Base-by-base conservation (phyloP, 2,888 invertebrate species). In the Anthoptus insignis region DNA sequence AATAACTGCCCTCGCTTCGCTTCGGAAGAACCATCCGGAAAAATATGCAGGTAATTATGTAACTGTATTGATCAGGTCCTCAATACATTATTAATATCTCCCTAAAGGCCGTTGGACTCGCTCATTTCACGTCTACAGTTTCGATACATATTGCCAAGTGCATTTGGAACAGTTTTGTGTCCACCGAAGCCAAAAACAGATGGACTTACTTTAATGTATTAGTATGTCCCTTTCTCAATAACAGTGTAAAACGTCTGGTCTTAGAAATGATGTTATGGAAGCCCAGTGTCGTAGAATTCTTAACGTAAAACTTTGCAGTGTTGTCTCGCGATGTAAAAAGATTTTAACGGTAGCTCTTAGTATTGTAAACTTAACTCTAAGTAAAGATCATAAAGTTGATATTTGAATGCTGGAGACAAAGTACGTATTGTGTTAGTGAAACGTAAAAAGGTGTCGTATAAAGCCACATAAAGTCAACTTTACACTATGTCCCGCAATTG, bases 401-500 rank as follows among this genome's bases (percentile, higher is more conserved):
- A 22, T 16, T 64, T 6, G 9, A 42, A 32, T 42, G 50, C 1
- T 2, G 27, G 11, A 11, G 5, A 27, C 21, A 14, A n/a, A 21
- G 29, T 22, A 58, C 8, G 16, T 64, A 29, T 19, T 49, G 13
- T 22, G 16, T 39, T 29, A 63, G 16, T 60, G 32, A 50, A 34
- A 59, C 27, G 34, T 66, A 24, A 47, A 71, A 71, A 67, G 66
- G 67, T 54, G 66, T 69, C 61, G 69, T 71, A 63, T 65, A 68
- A 64, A 49, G 63, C 71, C 72, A 73, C 73, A 74, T 71, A 75
- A 76, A 74, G 72, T 73, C 67, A 70, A 76, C 63, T 71, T 76
- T 72, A 77, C 73, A 72, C 72, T 67, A 71, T 72, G 76, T 72
- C 70, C 74, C 67, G 73, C 76, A 74, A 77, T 77, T 74, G 76